Conservation (phyloP, 2,797 vertebrate species). For the Moxostoma hubbsi region DNA sequence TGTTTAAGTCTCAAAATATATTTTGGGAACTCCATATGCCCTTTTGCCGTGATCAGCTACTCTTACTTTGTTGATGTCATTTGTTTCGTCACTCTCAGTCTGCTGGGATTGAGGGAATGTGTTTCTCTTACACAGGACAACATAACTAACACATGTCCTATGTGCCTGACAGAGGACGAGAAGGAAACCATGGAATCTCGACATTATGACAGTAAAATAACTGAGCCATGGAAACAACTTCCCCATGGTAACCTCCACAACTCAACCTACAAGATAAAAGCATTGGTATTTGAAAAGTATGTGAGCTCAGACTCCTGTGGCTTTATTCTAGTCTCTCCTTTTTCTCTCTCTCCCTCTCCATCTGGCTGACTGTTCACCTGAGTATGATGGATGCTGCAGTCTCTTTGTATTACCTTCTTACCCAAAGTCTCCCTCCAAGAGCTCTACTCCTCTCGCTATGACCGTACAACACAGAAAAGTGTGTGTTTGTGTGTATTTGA, state of each 20-base stretch:
- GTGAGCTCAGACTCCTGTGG: conserved; percentile 34
- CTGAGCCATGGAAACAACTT: background rate
- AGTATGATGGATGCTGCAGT: conserved; percentile 81
- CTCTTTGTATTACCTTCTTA: conserved; percentile 76
- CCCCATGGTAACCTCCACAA: conserved; percentile 24
- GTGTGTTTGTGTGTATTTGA: background rate
- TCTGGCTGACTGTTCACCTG: conserved; percentile 70
- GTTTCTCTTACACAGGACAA: background rate
- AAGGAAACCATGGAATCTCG: background rate
- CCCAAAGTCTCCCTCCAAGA: conserved; percentile 56
- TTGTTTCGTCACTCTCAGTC: conserved; percentile 3
- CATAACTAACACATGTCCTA: conserved; percentile 19
- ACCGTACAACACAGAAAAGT: background rate
- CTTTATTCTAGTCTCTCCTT: conserved; percentile 32
- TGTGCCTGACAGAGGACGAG: background rate
- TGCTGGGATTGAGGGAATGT: background rate
- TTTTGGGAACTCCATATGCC: too few species aligned
- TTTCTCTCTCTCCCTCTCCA: conserved; percentile 20
- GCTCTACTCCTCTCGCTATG: conserved; percentile 18
- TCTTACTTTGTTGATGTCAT: too few species aligned
- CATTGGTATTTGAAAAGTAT: conserved; percentile 42
- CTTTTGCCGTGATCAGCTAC: too few species aligned
- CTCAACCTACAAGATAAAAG: conserved; percentile 23
- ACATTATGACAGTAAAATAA: background rate
- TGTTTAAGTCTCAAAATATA: too few species aligned